Conservation (phyloP, 2,888 invertebrate species). For the Conchocele bisecta region DNA sequence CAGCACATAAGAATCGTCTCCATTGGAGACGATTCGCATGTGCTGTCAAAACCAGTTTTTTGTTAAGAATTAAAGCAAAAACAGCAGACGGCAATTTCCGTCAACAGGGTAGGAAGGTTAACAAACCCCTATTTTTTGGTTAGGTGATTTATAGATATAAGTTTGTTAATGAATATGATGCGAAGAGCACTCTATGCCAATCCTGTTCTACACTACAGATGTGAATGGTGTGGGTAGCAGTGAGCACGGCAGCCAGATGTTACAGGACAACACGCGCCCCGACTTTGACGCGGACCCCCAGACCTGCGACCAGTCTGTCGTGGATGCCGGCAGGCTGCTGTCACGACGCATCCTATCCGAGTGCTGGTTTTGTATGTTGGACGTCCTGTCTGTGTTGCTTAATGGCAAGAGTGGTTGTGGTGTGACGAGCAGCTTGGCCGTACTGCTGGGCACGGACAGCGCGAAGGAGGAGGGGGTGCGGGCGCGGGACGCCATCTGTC, state of each 20-base stretch:
- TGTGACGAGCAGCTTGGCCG: conserved; percentile 83
- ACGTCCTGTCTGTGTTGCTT: conserved; percentile 91
- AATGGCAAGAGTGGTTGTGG: conserved; percentile 82
- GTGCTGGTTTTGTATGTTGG: conserved; percentile 96
- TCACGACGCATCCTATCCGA: conserved; percentile 90
- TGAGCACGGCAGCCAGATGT: conserved; percentile 87
- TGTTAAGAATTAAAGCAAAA: too few relatives aligned
- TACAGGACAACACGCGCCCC: conserved; percentile 85
- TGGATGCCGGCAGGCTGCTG: conserved; percentile 81
- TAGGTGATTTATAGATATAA: too few relatives aligned
- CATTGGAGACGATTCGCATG: too few relatives aligned
- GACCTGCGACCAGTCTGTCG: too few relatives aligned
- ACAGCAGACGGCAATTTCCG: too few relatives aligned
- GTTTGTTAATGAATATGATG: too few relatives aligned
- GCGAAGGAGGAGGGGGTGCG: conserved; percentile 83
- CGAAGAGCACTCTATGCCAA: too few relatives aligned
- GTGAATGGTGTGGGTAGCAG: conserved; percentile 89
- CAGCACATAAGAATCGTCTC: too few relatives aligned
- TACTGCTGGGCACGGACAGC: conserved; percentile 83
- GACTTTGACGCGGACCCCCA: too few relatives aligned
- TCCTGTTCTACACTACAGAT: conserved; percentile 70
- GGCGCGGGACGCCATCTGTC: conserved; percentile 91
- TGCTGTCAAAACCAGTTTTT: too few relatives aligned
- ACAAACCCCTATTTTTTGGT: too few relatives aligned
- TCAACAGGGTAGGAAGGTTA: too few relatives aligned